Evolutionary conservation across 2,113 vertebrate genomes (phyloP), one percentile per base, ranked within the genome.

Genomic region (rabbit (Oryctolagus cuniculus)): DNA sequence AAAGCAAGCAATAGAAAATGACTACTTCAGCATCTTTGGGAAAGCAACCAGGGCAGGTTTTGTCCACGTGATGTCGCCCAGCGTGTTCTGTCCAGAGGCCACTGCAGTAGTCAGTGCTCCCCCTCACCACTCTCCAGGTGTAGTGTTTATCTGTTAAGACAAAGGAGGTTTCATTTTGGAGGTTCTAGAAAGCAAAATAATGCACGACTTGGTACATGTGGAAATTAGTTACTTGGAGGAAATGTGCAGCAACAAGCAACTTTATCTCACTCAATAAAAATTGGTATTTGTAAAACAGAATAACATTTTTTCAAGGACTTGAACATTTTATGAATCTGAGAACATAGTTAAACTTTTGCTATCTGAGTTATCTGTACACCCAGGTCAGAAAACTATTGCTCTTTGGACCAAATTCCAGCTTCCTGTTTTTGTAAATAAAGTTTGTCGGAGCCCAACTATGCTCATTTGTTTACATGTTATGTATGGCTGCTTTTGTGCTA

Each of bases 111-210:
- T 64, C 77, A 19, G 29, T 61, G 79, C 25, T 0, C 93, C 72
- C 91, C 91, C 86, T 96, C 61, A 90, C 88, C 49, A 81, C 69
- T 85, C 96, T 96, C 96, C 94, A 80, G 73, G 53, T 95, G 87
- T 38, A 64, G 78, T 89, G 91, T 93, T 92, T 91, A 97, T 95
- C 98, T 98, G 98, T 97, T 78, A 92, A 98, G 49, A 97, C 85
- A 97, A 96, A 96, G 58, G 49, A 94, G 82, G 70, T 84, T 92
- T 86, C 74, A 89, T 31, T 75, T 77, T 95, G 58, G 95, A 87
- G 31, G 87, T 44, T 44, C 7, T 0, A 44, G 38, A 82, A 82
- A 34, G 29, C 53, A 88, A 78, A 53, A 25, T 44, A 61, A 22
- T 2, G 3, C 10, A 25, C 10, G 10, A 79, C 58, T 66, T 29